phyloP scores from a whole-genome alignment of 1,140 invertebrate species.

The Colletes latitarsis region DNA sequence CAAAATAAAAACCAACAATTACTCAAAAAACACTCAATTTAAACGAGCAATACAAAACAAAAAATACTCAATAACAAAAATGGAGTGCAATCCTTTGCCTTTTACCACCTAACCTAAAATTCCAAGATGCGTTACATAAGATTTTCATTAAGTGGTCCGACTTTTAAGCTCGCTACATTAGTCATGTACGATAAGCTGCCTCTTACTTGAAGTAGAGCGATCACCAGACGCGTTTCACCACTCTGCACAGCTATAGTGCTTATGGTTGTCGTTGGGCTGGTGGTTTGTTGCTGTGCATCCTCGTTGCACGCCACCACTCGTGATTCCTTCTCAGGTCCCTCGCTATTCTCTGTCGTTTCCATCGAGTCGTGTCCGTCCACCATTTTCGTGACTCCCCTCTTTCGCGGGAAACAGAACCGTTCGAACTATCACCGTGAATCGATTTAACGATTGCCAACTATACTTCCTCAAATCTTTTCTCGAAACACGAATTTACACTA shows the following conservation, averaged over 20 bases:
- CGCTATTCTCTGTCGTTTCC: constrained; percentile 59
- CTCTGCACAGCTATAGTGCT: constrained; percentile 95
- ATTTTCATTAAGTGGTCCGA: too few relatives aligned
- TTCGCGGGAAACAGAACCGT: constrained; percentile 37
- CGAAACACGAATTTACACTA: too few relatives aligned
- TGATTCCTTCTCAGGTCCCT: constrained; percentile 61
- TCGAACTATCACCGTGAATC: constrained; percentile 32
- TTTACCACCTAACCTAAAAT: too few relatives aligned
- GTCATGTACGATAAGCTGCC: constrained; percentile 21
- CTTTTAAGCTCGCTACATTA: constrained; percentile 1
- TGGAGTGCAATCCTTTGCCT: too few relatives aligned
- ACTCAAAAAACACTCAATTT: too few relatives aligned
- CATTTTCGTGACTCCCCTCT: constrained; percentile 65
- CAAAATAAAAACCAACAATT: too few relatives aligned
- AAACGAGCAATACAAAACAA: too few relatives aligned
- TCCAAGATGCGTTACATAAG: too few relatives aligned
- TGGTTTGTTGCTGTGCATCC: constrained; percentile 58
- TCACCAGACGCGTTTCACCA: constrained; percentile 91
- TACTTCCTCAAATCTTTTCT: not conserved
- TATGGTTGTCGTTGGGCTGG: constrained; percentile 86
- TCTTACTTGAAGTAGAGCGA: constrained; percentile 94
- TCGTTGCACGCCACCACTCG: constrained; percentile 57
- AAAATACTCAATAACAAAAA: too few relatives aligned
- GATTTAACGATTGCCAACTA: constrained; percentile 17
- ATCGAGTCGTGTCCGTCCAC: constrained; percentile 73